Evolutionary conservation across 2,113 vertebrate genomes (phyloP).

Genomic region (Aegotheles bennettii): DNA sequence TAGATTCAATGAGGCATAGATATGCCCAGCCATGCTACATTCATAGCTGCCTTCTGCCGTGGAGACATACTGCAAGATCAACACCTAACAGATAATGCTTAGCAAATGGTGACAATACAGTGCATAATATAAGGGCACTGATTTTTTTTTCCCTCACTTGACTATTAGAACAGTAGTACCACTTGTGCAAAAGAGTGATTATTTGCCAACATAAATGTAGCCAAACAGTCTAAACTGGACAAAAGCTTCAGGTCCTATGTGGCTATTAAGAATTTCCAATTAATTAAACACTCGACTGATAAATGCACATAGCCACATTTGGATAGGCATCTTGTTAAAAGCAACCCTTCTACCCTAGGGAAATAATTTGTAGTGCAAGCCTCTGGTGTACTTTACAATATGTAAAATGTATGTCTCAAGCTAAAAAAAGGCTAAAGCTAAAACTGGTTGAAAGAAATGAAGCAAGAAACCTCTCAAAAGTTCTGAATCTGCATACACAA

Average conservation of each 20-base stretch:
- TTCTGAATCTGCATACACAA: background rate
- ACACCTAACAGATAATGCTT: background rate
- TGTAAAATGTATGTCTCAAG: background rate
- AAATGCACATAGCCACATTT: background rate
- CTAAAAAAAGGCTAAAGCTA: background rate
- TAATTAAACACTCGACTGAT: background rate
- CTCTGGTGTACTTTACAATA: background rate
- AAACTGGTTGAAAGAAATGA: background rate
- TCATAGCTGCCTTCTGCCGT: background rate
- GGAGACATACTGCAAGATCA: background rate
- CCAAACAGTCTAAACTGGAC: background rate
- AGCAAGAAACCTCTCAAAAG: background rate
- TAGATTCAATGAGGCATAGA: background rate
- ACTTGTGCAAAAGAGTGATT: background rate
- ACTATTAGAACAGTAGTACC: background rate
- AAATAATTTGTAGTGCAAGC: background rate
- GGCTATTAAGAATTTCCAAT: background rate
- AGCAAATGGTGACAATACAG: background rate
- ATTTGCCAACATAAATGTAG: background rate
- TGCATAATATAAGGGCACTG: background rate
- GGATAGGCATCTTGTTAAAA: background rate
- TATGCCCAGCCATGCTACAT: background rate
- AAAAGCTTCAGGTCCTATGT: background rate
- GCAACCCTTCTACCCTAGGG: background rate
- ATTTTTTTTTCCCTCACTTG: background rate